Percentiles rank a stretch among this genome's conserved stretches.
phyloP scores from a whole-genome alignment of 2,113 vertebrate genomes.

The Talpa occidentalis region DNA sequence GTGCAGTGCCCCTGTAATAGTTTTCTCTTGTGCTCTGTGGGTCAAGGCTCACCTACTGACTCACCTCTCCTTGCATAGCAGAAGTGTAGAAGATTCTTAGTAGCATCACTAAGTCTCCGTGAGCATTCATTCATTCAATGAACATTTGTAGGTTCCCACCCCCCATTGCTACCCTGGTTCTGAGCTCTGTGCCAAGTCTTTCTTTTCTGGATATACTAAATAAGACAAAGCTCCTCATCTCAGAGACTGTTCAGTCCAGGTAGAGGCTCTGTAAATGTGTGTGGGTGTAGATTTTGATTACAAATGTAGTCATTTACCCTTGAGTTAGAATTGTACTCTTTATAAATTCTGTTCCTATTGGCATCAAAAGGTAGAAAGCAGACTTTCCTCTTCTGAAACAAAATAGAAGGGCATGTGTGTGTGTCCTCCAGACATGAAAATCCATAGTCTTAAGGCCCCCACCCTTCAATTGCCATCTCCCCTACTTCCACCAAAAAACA shows the following conservation, averaged over 20 bases:
- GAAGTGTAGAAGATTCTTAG: neutral
- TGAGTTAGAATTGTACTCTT: neutral
- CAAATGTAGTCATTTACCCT: neutral
- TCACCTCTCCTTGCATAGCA: neutral
- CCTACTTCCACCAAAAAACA: neutral
- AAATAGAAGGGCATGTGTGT: neutral
- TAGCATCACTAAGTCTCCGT: neutral
- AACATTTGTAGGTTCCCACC: too few relatives aligned
- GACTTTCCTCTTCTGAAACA: neutral
- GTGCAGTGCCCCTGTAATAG: accelerated
- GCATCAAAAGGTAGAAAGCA: neutral
- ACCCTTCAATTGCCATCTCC: accelerated
- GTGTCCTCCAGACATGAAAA: neutral
- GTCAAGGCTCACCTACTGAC: neutral
- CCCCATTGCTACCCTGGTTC: too few relatives aligned
- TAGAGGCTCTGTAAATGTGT: neutral
- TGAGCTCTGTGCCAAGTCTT: neutral
- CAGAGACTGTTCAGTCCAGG: neutral
- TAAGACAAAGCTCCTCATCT: neutral
- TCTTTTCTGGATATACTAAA: neutral
- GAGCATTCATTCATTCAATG: neutral
- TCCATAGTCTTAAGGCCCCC: neutral
- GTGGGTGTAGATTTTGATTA: neutral
- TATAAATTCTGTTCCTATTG: neutral
- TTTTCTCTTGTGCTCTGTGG: neutral